Evolutionary conservation across 2,888 invertebrate species (phyloP).

Genomic region (Dasypogon diadema): DNA sequence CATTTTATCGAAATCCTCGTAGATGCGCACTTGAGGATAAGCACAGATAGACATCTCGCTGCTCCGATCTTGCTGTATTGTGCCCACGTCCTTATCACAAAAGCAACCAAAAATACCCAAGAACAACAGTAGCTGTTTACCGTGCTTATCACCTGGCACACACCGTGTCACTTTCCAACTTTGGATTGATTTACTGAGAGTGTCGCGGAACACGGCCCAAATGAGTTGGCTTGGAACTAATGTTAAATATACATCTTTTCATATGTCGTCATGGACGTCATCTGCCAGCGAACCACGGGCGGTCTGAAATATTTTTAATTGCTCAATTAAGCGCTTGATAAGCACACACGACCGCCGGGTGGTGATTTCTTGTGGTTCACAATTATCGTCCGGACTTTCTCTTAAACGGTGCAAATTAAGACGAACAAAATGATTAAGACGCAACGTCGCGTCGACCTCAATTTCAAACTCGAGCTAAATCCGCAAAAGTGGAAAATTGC

Average conservation of each 20-base stretch:
- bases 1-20: slow-evolving; percentile 69
- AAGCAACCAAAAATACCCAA: slow-evolving; percentile 6
- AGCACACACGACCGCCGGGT: background rate
- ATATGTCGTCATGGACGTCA: background rate
- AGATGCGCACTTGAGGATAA: slow-evolving; percentile 66
- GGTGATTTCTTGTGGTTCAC: slow-evolving; percentile 21
- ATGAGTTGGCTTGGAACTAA: background rate
- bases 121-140: slow-evolving; percentile 17
- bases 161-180: background rate
- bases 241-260: slow-evolving; percentile 34
- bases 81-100: slow-evolving; percentile 26
- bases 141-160: slow-evolving; percentile 20
- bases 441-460: background rate
- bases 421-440: background rate
- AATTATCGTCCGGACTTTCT: slow-evolving; percentile 21
- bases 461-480: background rate
- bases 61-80: background rate
- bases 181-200: slow-evolving; percentile 14
- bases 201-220: background rate
- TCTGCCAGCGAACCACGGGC: slow-evolving; percentile 14
- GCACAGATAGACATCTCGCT: slow-evolving; percentile 65
- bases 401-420: background rate
- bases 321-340: slow-evolving; percentile 40
- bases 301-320: slow-evolving; percentile 45
- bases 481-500: slow-evolving; percentile 11